phyloP scores from a whole-genome alignment of 2,888 invertebrate genomes.

The Zaprionus bogoriensis region DNA sequence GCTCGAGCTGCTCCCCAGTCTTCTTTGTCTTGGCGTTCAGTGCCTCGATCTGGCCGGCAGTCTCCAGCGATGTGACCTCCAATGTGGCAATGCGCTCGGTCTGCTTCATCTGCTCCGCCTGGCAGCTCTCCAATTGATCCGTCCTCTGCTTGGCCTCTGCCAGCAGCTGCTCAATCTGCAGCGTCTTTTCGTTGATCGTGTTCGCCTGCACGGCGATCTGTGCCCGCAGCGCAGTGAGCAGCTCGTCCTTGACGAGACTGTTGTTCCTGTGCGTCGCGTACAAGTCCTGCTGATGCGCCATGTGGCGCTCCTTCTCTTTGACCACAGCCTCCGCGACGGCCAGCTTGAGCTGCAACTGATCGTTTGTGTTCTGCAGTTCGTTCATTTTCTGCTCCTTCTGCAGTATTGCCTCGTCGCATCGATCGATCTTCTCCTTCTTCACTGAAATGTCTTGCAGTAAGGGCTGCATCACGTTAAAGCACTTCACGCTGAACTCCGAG shows the following conservation, averaged over 20 bases:
- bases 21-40: no score
- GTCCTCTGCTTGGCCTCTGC: neutral
- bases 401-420: neutral
- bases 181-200: neutral
- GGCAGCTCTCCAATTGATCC: neutral
- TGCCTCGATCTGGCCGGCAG: no score
- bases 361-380: neutral
- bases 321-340: slow-evolving; percentile 1
- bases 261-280: neutral
- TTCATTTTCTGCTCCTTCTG: neutral
- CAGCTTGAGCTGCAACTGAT: neutral
- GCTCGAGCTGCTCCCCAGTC: neutral
- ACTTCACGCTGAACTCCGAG: neutral
- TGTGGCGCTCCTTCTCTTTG: slow-evolving; percentile 6
- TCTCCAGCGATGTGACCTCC: no score
- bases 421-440: slow-evolving; percentile 2
- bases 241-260: slow-evolving; percentile 11
- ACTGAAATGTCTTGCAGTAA: slow-evolving; percentile 7
- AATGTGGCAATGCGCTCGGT: no score
- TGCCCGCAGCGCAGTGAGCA: neutral
- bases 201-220: neutral
- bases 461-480: slow-evolving; percentile 2
- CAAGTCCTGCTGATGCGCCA: neutral
- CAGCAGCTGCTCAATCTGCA: slow-evolving; percentile 5
- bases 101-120: no score